These are phyloP conservation scores for Planiliza haematocheilus DNA, from an alignment of 2,113 vertebrate genomes.

Conservation along the genomic window DNA sequence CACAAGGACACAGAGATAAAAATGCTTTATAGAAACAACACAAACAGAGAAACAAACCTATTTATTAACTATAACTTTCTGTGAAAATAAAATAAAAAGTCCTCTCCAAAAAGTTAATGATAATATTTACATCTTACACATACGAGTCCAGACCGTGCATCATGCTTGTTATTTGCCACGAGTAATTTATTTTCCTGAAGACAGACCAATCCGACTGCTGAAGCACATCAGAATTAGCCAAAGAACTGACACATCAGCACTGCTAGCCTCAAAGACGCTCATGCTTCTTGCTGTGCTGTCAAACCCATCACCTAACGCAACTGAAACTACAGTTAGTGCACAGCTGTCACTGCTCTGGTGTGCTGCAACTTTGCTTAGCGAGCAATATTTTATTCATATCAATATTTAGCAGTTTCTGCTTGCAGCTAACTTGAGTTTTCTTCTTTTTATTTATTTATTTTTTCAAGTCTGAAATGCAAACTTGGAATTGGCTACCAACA, in stretches of 20 bases:
- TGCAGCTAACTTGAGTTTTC: slow-evolving; percentile 6
- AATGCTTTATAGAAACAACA: background rate
- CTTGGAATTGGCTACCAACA: background rate
- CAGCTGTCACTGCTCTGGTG: slow-evolving; percentile 6
- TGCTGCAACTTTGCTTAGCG: slow-evolving; percentile 34
- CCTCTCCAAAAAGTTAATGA: no score
- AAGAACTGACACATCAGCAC: slow-evolving; percentile 15
- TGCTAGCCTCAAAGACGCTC: slow-evolving; percentile 8
- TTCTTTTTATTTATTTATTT: background rate
- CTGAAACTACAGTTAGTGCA: slow-evolving; percentile 14
- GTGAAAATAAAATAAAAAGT: no score
- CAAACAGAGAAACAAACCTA: background rate
- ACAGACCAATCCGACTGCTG: background rate
- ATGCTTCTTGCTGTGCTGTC: slow-evolving; percentile 31
- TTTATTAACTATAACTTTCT: no score
- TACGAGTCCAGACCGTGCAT: slow-evolving; percentile 1
- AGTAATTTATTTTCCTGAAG: background rate
- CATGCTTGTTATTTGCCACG: background rate
- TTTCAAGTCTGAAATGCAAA: slow-evolving; percentile 20
- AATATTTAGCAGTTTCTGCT: slow-evolving; percentile 23
- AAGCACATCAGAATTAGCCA: slow-evolving; percentile 13
- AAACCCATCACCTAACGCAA: slow-evolving; percentile 34
- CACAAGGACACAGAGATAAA: background rate
- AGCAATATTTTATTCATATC: slow-evolving; percentile 30
- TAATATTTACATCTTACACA: background rate